Base-by-base conservation (phyloP, 2,888 invertebrate genomes). In the Caenorhabditis japonica region DNA sequence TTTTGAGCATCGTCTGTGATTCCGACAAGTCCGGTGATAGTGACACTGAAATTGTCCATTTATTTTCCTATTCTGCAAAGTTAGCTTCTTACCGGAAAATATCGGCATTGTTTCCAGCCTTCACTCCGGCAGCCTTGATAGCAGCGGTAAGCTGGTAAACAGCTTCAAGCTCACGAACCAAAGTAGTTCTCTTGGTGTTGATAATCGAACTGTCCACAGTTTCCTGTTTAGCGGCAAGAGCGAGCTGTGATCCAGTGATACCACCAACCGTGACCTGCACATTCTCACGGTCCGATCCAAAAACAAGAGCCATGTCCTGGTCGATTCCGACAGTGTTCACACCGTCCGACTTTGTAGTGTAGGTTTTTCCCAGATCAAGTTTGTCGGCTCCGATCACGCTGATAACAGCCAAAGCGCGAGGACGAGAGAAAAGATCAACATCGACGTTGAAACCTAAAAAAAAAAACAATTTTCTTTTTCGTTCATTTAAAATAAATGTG, bases 391-490 rank as follows among this genome's bases (percentile, higher is more conserved):
- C 79, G 15, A 56, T 39, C 10, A 80, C 69, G 33, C 41, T 62
- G 41, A 80, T 49, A 17, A 76, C 55, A 10, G 79, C 75, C 12
- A 80, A 59, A 34, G 80, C 80, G 15, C 75, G 66, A 34, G 80
- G 77, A 10, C 77, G 74, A 0, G 72, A 53, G 75, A 80, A 80
- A 34, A 80, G 41, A 23, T 73, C 73, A 4, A 68, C 61, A n/a
- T 59, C 43, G 17, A 76, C 75, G 4, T 52, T 19, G 66, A 79
- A 75, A 44, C 74, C 75, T 71, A 51, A 30, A 56, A 69, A 8
- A 43, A 17, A 46, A 8, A 23, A 49, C 25, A 2, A 47, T 15
- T 38, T 17, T 38, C 19, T 12, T 46, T 4, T 13, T 56, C 23
- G 36, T 34, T 47, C 17, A 33, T 51, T 51, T 52, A 23, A 49